Evolutionary conservation across 30 jellyfish, hydroid and myxozoan genomes (phyloP), one percentile per base, ranked within the genome.

Genomic region (Cassiopea andromeda): DNA sequence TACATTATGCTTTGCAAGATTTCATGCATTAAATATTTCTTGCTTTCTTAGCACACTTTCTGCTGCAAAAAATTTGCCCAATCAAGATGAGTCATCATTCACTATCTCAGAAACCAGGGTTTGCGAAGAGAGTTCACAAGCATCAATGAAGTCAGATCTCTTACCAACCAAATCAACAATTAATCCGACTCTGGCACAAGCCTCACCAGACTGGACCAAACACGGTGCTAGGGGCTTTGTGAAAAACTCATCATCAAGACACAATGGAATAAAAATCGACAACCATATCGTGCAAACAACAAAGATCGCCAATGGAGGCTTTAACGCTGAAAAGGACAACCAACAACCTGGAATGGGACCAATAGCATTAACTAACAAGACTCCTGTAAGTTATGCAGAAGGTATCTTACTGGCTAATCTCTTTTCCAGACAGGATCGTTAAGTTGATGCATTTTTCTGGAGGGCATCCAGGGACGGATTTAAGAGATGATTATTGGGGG

Each of bases 21-120:
- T n/a, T n/a, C n/a, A n/a, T n/a, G n/a, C n/a, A n/a, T n/a, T n/a
- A n/a, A 50, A 2, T 5, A 2, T 50, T 9, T 9, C 64, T 2
- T 9, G 64, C 9, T 50, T 9, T 50, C 5, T 5, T 9, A 50
- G 64, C 9, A 50, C 9, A 50, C 9, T 9, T 50, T 50, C 64
- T 5, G 9, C 64, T 50, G 67, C 44, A 66, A 66, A 19, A 14
- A 66, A 66, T 14, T 3, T 3, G 18, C 18, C 75, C 7, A 14
- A 66, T 50, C 8, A 50, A 50, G 64, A 5, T 50, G 5, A 1
- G 59, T 8, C 47, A 48, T 77, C 85, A 46, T 77, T 77, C 43
- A 12, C 58, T 16, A 47, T 77, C 49, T 46, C 85, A 77, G 85
- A 77, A 49, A 77, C 73, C 10, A 77, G 73, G 48, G 79, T 43